phyloP scores from a whole-genome alignment of 2,888 invertebrate genomes.

The Sacculina carcini region DNA sequence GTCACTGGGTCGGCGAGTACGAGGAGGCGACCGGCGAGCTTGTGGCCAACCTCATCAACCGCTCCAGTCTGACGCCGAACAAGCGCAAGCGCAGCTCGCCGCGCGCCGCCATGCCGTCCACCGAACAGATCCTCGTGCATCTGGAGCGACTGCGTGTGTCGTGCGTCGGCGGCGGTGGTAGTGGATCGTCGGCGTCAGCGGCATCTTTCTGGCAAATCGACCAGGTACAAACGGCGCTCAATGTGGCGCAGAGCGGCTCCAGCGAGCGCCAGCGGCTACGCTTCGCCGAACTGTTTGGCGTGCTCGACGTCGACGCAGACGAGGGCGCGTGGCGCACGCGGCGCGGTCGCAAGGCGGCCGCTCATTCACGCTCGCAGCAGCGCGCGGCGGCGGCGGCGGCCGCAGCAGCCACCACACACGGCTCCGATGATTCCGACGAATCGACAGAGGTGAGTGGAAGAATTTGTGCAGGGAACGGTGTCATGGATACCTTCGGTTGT shows the following conservation, averaged over 20 bases:
- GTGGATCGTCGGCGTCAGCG: conserved; percentile 12
- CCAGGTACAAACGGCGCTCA: conserved; percentile 63
- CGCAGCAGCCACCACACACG: too few relatives aligned
- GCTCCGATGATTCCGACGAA: background rate
- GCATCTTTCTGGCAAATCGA: conserved; percentile 49
- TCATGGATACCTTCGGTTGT: background rate
- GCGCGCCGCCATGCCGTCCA: conserved; percentile 5
- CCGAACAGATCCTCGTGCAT: conserved; percentile 66
- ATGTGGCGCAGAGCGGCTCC: conserved; percentile 60
- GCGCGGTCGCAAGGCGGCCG: background rate
- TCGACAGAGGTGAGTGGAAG: background rate
- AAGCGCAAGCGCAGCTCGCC: conserved; percentile 46
- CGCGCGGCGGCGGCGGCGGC: too few relatives aligned
- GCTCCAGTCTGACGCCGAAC: conserved; percentile 50
- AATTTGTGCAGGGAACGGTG: background rate
- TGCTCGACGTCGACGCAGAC: conserved; percentile 23
- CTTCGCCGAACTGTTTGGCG: conserved; percentile 63
- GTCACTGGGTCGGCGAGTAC: conserved; percentile 79
- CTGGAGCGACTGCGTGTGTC: conserved; percentile 59
- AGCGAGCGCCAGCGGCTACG: conserved; percentile 68
- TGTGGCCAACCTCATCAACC: conserved; percentile 21
- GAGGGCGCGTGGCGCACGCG: conserved; percentile 10
- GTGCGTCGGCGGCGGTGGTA: conserved; percentile 25
- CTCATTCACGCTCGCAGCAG: too few relatives aligned
- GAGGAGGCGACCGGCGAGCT: conserved; percentile 44